A percentile compares a stretch with the other conserved stretches of the same genome.
phyloP scores from a whole-genome alignment of 2,113 vertebrate genomes.

The Fregetta grallaria region DNA sequence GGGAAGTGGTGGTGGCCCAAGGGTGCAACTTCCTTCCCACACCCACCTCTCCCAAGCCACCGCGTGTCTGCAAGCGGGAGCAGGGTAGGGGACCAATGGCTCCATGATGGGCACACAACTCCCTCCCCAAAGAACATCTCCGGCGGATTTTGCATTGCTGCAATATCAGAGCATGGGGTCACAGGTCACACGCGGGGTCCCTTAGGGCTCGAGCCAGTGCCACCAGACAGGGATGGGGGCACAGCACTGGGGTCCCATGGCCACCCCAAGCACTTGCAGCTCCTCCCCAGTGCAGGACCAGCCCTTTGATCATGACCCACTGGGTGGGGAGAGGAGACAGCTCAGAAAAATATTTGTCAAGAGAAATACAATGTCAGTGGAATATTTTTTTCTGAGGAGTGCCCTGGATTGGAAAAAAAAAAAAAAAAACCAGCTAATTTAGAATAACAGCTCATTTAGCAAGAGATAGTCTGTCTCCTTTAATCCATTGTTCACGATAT shows the following conservation, averaged over 20 bases:
- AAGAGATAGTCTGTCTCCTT: slow-evolving; percentile 29
- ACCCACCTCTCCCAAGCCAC: not conserved
- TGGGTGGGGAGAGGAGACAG: not conserved
- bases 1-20: not conserved
- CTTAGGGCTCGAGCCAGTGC: not conserved
- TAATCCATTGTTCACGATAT: not conserved
- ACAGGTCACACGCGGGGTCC: not conserved
- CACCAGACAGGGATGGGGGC: not conserved
- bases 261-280: not conserved
- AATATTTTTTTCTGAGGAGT: not conserved
- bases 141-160: not conserved
- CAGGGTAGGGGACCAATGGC: not conserved
- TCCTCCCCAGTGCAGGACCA: fast-evolving
- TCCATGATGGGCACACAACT: fast-evolving
- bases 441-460: slow-evolving; percentile 51
- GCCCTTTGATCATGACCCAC: not conserved
- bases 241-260: not conserved
- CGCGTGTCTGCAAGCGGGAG: fast-evolving
- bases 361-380: not conserved
- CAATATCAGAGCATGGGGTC: not conserved
- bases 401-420: not conserved
- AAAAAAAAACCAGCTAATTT: not conserved
- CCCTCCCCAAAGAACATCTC: not conserved
- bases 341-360: not conserved
- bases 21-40: not conserved